Percentiles rank a stretch among this genome's conserved stretches.
Evolutionary conservation across 2,888 invertebrate species (phyloP).

Genomic region (Blastobasis adustella): DNA sequence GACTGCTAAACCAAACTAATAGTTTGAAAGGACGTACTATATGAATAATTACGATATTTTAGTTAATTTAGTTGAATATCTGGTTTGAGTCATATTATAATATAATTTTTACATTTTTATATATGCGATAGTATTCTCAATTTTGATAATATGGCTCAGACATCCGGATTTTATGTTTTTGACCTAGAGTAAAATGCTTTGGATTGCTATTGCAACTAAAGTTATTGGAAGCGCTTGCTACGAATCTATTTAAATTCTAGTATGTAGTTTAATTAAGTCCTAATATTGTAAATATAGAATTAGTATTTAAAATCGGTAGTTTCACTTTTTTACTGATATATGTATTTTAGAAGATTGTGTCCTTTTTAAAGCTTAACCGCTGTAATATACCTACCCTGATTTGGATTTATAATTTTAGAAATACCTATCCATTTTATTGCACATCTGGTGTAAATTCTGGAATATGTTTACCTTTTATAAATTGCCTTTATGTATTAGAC

Average conservation of each 20-base stretch:
- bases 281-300: slow-evolving; percentile 66
- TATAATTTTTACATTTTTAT: slow-evolving; percentile 1
- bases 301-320: slow-evolving; percentile 69
- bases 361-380: slow-evolving; percentile 17
- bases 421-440: slow-evolving; percentile 26
- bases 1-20: slow-evolving; percentile 30
- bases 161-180: slow-evolving; percentile 14
- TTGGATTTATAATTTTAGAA: slow-evolving; percentile 18
- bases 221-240: slow-evolving; percentile 48
- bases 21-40: too few relatives aligned
- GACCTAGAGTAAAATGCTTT: slow-evolving; percentile 29
- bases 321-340: slow-evolving; percentile 39
- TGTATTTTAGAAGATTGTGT: not conserved
- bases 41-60: not conserved
- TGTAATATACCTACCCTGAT: slow-evolving; percentile 27
- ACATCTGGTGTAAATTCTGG: slow-evolving; percentile 13
- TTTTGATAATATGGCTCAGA: slow-evolving; percentile 10
- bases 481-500: slow-evolving; percentile 38
- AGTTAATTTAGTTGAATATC: slow-evolving; percentile 10
- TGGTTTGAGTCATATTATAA: slow-evolving; percentile 15
- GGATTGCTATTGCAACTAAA: slow-evolving; percentile 36
- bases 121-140: slow-evolving; percentile 1
- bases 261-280: slow-evolving; percentile 44
- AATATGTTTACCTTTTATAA: slow-evolving; percentile 24
- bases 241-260: slow-evolving; percentile 47